phyloP scores from a whole-genome alignment of 1,140 invertebrate species.

The Sarcophaga bullata region DNA sequence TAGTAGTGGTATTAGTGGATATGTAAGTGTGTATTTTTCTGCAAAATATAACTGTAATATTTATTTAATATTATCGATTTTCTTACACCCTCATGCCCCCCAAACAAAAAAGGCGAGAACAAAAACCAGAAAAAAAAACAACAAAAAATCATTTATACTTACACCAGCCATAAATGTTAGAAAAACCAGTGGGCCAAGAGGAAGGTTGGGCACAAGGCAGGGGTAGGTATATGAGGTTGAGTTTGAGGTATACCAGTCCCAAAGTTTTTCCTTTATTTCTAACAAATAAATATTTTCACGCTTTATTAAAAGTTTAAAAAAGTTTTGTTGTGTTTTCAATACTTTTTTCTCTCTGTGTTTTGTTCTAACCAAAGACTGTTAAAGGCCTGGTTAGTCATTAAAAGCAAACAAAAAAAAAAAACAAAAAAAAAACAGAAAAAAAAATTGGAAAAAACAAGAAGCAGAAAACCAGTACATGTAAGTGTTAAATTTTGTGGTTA shows the following conservation, averaged over 20 bases:
- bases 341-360: neutral
- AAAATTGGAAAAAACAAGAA: no score
- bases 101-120: neutral
- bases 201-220: no score
- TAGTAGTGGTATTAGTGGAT: no score
- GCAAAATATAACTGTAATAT: slow-evolving; percentile 31
- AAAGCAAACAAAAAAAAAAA: neutral
- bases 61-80: slow-evolving; percentile 31
- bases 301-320: slow-evolving; percentile 32
- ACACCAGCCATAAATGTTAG: no score
- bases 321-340: neutral
- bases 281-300: slow-evolving; percentile 29
- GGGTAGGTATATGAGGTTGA: no score
- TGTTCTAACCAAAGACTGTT: neutral
- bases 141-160: no score
- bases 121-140: neutral
- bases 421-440: no score
- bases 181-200: no score
- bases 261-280: slow-evolving; percentile 8
- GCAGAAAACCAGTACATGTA: neutral
- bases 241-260: neutral
- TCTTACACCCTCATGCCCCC: neutral
- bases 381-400: slow-evolving; percentile 15
- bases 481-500: slow-evolving; percentile 37
- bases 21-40: neutral